Base-by-base conservation (phyloP, 2,888 invertebrate genomes). In the Coenonympha arcania region DNA sequence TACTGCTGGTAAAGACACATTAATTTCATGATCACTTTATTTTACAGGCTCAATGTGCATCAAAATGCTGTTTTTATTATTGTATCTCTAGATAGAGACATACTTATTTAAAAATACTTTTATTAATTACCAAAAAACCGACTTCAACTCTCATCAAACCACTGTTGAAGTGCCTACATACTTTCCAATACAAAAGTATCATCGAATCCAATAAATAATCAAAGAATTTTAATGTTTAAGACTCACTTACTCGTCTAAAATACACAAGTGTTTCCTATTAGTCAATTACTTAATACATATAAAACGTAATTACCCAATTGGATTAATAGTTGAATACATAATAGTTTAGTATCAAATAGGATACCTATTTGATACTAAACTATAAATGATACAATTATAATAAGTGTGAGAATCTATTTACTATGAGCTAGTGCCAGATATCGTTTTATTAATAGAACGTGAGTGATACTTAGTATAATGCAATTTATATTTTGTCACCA, bases 11-110 rank as follows among this genome's bases (percentile, higher is more conserved):
- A 33, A 47, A 33, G 11, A 49, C 31, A 31, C 37, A 40, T 15
- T 49, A 51, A 50, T 52, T 55, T 50, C 41, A 45, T 51, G 40
- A 48, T 43, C 31, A 50, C 47, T 52, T 42, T 41, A 39, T 46
- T 37, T 24, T 28, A 18, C 26, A 26, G 4, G 16, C 47, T 19
- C 28, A 28, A 48, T 15, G 11, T 30, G 9, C 8, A 24, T 18
- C 31, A 8, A 47, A 33, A 45, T 34, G 30, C 20, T 19, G 15
- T 24, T 24, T 39, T 39, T 39, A n/a, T n/a, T n/a, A n/a, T 15
- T 39, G 19, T 19, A 6, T 8, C 24, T 9, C 2, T 9, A 11
- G 22, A 15, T 13, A 15, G 15, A 8, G 13, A 9, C 8, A 4
- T 15, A 3, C 8, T n/a, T 9, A 5, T 4, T 2, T 24, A 13